phyloP scores from a whole-genome alignment of 2,797 vertebrate species.

The Sebastes hopkinsi region DNA sequence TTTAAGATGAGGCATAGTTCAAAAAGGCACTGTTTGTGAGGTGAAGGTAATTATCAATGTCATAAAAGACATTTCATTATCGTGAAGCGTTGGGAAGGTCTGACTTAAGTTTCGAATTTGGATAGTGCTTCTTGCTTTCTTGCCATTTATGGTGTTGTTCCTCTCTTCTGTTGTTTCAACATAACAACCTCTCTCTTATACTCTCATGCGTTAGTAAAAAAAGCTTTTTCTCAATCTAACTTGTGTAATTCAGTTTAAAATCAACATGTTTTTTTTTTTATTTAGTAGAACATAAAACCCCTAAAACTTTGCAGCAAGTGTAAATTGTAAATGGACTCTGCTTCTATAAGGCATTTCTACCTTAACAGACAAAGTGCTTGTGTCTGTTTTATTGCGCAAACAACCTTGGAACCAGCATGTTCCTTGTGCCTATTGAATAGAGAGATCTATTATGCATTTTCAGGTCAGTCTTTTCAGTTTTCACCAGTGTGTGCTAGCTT shows the following conservation, averaged over 20 bases:
- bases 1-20: background rate
- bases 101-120: slow-evolving; percentile 31
- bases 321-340: no score
- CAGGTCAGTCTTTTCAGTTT: background rate
- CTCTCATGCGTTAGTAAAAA: background rate
- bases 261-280: background rate
- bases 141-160: slow-evolving; percentile 59
- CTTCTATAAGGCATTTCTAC: background rate
- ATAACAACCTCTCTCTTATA: slow-evolving; percentile 24
- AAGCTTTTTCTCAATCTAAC: background rate
- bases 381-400: background rate
- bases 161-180: slow-evolving; percentile 16
- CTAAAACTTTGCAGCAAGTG: background rate
- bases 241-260: background rate
- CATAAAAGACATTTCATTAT: slow-evolving; percentile 30
- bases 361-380: background rate
- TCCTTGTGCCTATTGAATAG: background rate
- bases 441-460: background rate
- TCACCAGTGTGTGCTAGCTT: background rate
- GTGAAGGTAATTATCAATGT: slow-evolving; percentile 26
- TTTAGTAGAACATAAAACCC: background rate
- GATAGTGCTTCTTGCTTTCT: slow-evolving; percentile 43
- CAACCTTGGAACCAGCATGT: background rate
- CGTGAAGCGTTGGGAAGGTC: background rate
- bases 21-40: background rate